Evolutionary conservation across 2,888 invertebrate genomes (phyloP).

Genomic region (Athalia circularis): DNA sequence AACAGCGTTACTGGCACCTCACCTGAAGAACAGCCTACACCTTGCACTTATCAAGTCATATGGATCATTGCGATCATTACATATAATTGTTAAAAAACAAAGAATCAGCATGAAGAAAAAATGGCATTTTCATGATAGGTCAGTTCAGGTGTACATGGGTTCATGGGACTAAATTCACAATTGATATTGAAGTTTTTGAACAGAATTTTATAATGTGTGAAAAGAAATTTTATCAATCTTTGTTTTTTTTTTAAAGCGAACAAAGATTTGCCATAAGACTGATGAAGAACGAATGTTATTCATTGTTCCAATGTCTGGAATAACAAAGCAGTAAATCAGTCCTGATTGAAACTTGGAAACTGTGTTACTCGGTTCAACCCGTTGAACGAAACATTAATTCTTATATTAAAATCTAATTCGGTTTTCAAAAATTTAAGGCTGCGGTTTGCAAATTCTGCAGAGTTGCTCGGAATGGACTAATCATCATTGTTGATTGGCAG

Average conservation of each 20-base stretch:
- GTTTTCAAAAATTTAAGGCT: constrained; percentile 12
- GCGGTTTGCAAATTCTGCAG: constrained; percentile 13
- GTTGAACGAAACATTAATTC: constrained; percentile 13
- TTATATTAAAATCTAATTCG: constrained; percentile 19
- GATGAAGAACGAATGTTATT: constrained; percentile 26
- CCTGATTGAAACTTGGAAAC: constrained; percentile 8
- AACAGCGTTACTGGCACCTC: constrained; percentile 11
- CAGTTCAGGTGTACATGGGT: constrained; percentile 19
- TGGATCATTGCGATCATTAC: not conserved
- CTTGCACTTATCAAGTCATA: constrained; percentile 22
- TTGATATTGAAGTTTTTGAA: constrained; percentile 22
- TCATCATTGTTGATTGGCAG: not conserved
- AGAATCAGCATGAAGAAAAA: constrained; percentile 22
- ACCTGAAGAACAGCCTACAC: constrained; percentile 29
- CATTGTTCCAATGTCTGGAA: constrained; percentile 15
- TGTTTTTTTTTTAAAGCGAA: constrained; percentile 1
- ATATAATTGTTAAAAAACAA: not conserved
- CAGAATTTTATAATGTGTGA: not conserved
- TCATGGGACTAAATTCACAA: constrained; percentile 40
- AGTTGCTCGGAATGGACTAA: constrained; percentile 12
- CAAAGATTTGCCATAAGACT: constrained; percentile 29
- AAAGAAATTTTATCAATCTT: not conserved
- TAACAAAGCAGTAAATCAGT: constrained; percentile 1
- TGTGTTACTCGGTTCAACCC: not conserved
- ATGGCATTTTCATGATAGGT: constrained; percentile 24